Evolutionary conservation across 2,888 invertebrate genomes (phyloP).

Genomic region (Lamproptera curius): DNA sequence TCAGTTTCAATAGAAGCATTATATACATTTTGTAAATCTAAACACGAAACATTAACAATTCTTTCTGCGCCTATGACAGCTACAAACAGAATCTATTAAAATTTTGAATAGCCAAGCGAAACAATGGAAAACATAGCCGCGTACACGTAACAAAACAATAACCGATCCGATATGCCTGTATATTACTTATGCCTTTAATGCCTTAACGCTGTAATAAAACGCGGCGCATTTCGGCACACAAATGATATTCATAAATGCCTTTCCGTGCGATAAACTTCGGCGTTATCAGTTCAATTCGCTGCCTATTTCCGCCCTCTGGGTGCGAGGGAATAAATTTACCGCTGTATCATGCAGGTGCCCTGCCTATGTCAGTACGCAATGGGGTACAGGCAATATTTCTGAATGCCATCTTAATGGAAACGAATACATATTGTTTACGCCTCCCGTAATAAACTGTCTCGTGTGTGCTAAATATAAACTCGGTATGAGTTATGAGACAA

Average conservation of each 20-base stretch:
- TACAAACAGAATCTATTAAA: too few species aligned
- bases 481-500: too few species aligned
- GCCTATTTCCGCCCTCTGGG: constrained; percentile 13
- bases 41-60: too few species aligned
- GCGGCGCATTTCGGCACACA: constrained; percentile 10
- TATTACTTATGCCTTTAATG: not conserved
- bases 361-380: not conserved
- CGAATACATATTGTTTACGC: not conserved
- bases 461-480: not conserved
- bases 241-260: constrained; percentile 19
- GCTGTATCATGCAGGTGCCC: constrained; percentile 14
- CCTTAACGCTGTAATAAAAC: constrained; percentile 7
- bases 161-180: not conserved
- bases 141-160: not conserved
- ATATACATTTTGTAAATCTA: too few species aligned
- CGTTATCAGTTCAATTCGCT: constrained; percentile 20
- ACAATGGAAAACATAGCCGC: too few species aligned
- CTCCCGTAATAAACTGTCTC: not conserved
- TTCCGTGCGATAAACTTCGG: constrained; percentile 20
- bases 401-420: not conserved
- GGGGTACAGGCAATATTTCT: constrained; percentile 2
- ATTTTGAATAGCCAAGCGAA: too few species aligned
- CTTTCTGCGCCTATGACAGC: too few species aligned
- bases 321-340: constrained; percentile 15
- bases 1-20: too few species aligned